Evolutionary conservation across 2,113 vertebrate species (phyloP), one percentile per base, ranked within the genome.

Genomic region (Periophthalmus modestus): DNA sequence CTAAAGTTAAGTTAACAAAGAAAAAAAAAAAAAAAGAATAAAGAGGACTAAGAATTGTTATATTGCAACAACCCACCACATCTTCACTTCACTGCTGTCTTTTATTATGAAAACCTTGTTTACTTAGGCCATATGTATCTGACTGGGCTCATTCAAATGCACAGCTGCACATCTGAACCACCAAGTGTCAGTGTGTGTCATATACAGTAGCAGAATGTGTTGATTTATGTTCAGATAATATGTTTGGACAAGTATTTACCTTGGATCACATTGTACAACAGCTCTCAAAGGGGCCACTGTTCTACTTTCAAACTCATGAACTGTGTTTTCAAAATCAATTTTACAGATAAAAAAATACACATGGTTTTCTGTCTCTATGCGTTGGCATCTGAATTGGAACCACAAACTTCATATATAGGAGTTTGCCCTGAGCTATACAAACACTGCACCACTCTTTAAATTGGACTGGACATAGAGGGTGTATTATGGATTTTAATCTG

Each of bases 281-380:
- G 67, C 14, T 0, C 16, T 65, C 34, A 65, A 65, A 65, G 18
- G 62, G 6, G 3, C 36, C 34, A 12, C 48, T 68, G 61, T 68
- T 48, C 70, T 39, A 63, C 24, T 69, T 50, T 59, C 66, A 34
- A 62, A 13, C 19, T 39, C 65, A 57, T 34, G 67, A 55, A 15
- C 23, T 4, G 52, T 33, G 43, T 72, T 65, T 74, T 62, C 34
- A 43, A 43, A 65, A 65, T 65, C 62, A 65, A 65, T 65, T 39
- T 65, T 43, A 65, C 62, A 43, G 62, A 43, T 34, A 15, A 33
- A 62, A 34, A 62, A 34, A 62, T 34, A 34, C 59, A 62, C 15
- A 33, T 62, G 28, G 15, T 33, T 33, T 28, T 34, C 59, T 62
- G 59, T 62, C 7, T 34, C 24, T 34, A 62, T 62, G 18, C 7